Evolutionary conservation across 2,888 invertebrate species (phyloP).

Genomic region (Scotopteryx bipunctaria): DNA sequence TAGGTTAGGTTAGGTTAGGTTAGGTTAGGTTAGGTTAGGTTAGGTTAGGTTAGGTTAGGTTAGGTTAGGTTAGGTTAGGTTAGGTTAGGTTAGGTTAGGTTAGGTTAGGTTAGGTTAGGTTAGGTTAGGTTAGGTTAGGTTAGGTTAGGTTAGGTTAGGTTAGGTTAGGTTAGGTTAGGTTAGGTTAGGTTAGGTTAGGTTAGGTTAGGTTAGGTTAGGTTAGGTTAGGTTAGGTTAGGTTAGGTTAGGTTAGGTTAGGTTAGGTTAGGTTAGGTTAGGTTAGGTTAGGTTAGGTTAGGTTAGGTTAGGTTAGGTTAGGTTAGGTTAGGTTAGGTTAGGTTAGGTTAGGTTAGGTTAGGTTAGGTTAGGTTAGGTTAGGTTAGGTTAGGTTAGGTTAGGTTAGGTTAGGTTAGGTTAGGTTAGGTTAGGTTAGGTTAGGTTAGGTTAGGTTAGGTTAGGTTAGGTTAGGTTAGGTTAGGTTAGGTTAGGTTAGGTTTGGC

Average conservation of each 20-base stretch:
- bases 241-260: slow-evolving; percentile 27
- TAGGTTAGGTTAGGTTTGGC: slow-evolving; percentile 12
- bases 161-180: slow-evolving; percentile 20
- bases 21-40: slow-evolving; percentile 31
- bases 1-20: slow-evolving; percentile 28
- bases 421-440: slow-evolving; percentile 34
- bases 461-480: slow-evolving; percentile 34
- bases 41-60: slow-evolving; percentile 17
- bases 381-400: slow-evolving; percentile 33
- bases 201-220: slow-evolving; percentile 24
- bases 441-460: slow-evolving; percentile 31
- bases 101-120: slow-evolving; percentile 5
- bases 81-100: slow-evolving; percentile 7
- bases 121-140: slow-evolving; percentile 6
- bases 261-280: slow-evolving; percentile 27
- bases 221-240: slow-evolving; percentile 25
- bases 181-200: slow-evolving; percentile 17
- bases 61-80: slow-evolving; percentile 10
- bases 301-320: slow-evolving; percentile 21
- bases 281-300: slow-evolving; percentile 27
- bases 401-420: slow-evolving; percentile 31
- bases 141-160: slow-evolving; percentile 17
- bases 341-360: slow-evolving; percentile 32
- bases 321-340: slow-evolving; percentile 27
- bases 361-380: slow-evolving; percentile 33